Base-by-base conservation (phyloP, 2,888 invertebrate genomes). In the Callosobruchus maculatus region DNA sequence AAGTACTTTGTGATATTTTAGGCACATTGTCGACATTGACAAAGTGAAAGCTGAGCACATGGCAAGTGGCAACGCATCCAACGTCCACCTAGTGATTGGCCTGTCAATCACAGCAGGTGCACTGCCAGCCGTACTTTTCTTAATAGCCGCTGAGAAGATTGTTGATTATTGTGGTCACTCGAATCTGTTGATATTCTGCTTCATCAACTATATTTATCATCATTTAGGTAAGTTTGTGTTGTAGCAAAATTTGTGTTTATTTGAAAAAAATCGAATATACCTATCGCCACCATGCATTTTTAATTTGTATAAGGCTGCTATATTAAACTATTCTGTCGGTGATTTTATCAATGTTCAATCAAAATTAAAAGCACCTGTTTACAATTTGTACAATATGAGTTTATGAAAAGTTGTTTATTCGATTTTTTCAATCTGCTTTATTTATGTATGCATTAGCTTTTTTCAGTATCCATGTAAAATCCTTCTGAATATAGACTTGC, bases 91-190 rank as follows among this genome's bases (percentile, higher is more conserved):
- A n/a, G 86, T 91, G 69, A 89, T 93, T 75, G 93, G 93, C 0
- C 86, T 93, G 71, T 91, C 92, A 22, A 83, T 93, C 84, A 91
- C 92, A 1, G 89, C 91, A 20, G 93, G 93, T 71, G 92, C 93
- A 4, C 81, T 94, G 76, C 93, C 93, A 0, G 93, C 93, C 0
- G 87, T 93, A 70, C 89, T 93, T 4, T 92, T 93, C 80, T 88
- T 95, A 31, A 92, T 92, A 89, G 92, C 93, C 87, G 94, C 95
- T 0, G 96, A 96, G 81, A 91, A 91, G 78, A 90, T 97, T 66
- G 94, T 97, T 66, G 94, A 95, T 87, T 95, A 93, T 85, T 92
- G 95, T 78, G 94, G 94, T 18, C 93, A 94, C 84, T 94, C 94
- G 77, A 95, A 96, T 85, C 90, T 96, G 73, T 91, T 96, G 81